Evolutionary conservation across 30 jellyfish, hydroid and myxozoan species (phyloP), one percentile per base, ranked within the genome.

Genomic region (Rhopilema esculentum): DNA sequence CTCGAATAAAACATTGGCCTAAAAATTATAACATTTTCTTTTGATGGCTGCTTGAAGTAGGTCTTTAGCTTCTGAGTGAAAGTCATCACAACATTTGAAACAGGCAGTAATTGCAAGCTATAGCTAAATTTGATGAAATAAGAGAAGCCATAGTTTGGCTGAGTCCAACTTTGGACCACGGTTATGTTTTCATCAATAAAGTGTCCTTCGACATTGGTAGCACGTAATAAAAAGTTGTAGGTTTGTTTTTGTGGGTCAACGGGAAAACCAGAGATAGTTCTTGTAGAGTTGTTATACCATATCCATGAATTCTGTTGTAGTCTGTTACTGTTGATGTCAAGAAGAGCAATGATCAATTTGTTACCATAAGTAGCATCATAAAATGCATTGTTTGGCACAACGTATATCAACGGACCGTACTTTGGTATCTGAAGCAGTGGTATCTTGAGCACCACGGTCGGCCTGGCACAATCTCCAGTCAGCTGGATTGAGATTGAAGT

Each of bases 241-340:
- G 69, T 77, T 8, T 48, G 62, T 27, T 51, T 72, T 28, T 69
- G 25, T 25, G 85, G 22, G 16, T 16, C 75, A 64, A 82, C 71
- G 0, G 98, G 98, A 30, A 93, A 84, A 1, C 96, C 98, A 12
- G 82, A 64, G 24, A 93, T 88, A 28, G 78, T 65, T 80, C 97
- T 70, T 82, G 91, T 32, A 17, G 64, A 31, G n/a, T 20, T 17
- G 51, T 93, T 50, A 27, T 87, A 95, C 79, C 93, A 67, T 8
- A 93, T 78, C 98, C 98, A 93, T 18, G 98, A 93, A 30, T 53
- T 51, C 27, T 83, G 65, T 27, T 82, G 80, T 19, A 93, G 67
- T 6, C 79, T 25, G 29, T 22, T 32, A 1, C 98, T 97, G 23
- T 83, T 33, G 17, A 25, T 57, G 40, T 70, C 52, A n/a, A 88